These are phyloP conservation scores for Apantesis nais DNA, from an alignment of 2,888 invertebrate genomes.

Conservation along the genomic window DNA sequence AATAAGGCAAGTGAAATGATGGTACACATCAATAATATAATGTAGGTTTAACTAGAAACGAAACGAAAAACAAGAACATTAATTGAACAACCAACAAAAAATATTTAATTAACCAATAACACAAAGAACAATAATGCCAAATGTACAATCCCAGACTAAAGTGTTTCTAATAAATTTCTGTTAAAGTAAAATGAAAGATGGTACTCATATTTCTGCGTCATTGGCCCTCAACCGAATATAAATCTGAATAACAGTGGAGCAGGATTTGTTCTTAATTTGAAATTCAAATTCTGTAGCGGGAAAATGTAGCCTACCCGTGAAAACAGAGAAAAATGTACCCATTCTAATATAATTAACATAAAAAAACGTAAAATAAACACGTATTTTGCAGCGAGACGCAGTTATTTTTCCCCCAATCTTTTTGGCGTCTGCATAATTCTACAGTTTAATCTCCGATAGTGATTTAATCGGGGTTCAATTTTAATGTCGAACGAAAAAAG, in stretches of 20 bases:
- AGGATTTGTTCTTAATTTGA: conserved; percentile 76
- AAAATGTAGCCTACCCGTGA: conserved; percentile 66
- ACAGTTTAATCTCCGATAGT: conserved; percentile 39
- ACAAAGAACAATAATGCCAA: conserved; percentile 39
- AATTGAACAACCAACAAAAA: conserved; percentile 33
- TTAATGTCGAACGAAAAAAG: conserved; percentile 17
- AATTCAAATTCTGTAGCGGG: conserved; percentile 75
- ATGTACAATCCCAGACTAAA: conserved; percentile 58
- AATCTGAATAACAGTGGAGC: conserved; percentile 74
- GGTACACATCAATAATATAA: background rate
- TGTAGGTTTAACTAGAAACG: background rate
- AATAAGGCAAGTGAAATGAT: background rate
- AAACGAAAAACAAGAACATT: conserved; percentile 12
- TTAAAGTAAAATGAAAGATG: conserved; percentile 71
- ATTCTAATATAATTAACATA: conserved; percentile 77
- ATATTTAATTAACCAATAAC: conserved; percentile 50
- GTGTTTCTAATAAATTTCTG: conserved; percentile 64
- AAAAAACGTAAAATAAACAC: conserved; percentile 70
- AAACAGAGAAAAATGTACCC: conserved; percentile 73
- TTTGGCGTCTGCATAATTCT: conserved; percentile 52
- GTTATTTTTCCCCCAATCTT: conserved; percentile 43
- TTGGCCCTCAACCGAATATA: conserved; percentile 73
- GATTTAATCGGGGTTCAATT: conserved; percentile 32
- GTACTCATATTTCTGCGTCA: conserved; percentile 75
- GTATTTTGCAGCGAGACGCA: conserved; percentile 55